A percentile compares a stretch with the other conserved stretches of the same genome.
Conservation (phyloP, 53 echinoderm and acorn worm species). For the Arbacia lixula region DNA sequence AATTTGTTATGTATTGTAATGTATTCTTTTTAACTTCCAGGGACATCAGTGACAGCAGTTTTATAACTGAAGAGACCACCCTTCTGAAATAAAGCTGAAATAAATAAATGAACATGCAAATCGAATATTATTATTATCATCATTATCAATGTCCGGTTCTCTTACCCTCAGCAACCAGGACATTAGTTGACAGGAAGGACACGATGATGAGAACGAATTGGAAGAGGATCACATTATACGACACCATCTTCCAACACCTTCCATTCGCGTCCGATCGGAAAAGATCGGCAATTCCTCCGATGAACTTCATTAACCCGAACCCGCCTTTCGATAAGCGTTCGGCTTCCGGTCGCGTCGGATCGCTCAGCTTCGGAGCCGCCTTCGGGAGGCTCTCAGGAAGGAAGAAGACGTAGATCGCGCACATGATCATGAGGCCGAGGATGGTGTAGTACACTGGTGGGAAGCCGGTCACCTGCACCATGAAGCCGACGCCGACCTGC, state of each 20-base stretch:
- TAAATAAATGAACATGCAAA: too few species aligned
- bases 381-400: conserved; percentile 56
- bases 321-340: not conserved
- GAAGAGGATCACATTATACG: conserved; percentile 61
- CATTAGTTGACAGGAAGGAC: conserved; percentile 3
- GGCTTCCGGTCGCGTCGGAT: not conserved
- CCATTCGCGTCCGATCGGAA: conserved; percentile 55
- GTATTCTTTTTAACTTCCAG: too few species aligned
- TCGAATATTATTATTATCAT: too few species aligned
- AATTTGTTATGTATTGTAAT: too few species aligned
- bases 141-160: too few species aligned
- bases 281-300: conserved; percentile 41
- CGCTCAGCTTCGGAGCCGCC: conserved; percentile 8
- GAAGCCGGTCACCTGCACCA: conserved; percentile 44
- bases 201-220: conserved; percentile 46
- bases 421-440: conserved; percentile 35
- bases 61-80: too few species aligned
- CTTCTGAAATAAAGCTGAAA: too few species aligned
- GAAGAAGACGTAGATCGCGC: conserved; percentile 43
- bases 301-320: conserved; percentile 3
- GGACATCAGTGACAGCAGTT: too few species aligned
- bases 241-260: conserved; percentile 63
- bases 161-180: conserved; percentile 37
- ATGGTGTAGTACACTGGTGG: conserved; percentile 49
- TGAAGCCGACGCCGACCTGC: conserved; percentile 51